Conservation (phyloP, 2,797 vertebrate species). For the Alectoris magna region DNA sequence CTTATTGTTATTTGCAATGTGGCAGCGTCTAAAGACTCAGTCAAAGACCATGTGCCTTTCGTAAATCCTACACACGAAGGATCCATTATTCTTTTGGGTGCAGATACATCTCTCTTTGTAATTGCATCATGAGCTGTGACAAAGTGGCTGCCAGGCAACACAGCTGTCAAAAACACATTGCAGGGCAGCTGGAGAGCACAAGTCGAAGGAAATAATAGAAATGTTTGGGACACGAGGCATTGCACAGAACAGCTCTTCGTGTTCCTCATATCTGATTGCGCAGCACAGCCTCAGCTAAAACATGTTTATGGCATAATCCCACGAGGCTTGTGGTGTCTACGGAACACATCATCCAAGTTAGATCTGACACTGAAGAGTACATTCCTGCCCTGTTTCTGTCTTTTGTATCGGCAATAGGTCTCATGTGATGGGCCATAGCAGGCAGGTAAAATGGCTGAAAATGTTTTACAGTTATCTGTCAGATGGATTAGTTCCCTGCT, state of each 20-base stretch:
- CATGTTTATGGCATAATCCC: background rate
- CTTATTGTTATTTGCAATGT: background rate
- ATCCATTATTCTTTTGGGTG: constrained; percentile 3
- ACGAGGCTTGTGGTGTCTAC: background rate
- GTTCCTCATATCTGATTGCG: background rate
- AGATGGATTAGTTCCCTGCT: background rate
- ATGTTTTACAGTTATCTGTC: background rate
- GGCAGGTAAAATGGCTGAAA: background rate
- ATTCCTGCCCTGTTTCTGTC: background rate
- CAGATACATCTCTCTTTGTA: constrained; percentile 14
- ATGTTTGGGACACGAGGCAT: background rate
- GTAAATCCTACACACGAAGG: background rate
- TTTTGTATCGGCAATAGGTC: background rate
- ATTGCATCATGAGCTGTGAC: constrained; percentile 34
- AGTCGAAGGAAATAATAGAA: constrained; percentile 7
- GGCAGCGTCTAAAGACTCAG: background rate
- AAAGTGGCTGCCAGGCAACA: constrained; percentile 40
- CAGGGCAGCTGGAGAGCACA: background rate
- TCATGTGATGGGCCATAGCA: accelerated
- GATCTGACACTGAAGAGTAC: background rate
- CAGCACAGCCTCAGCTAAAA: background rate
- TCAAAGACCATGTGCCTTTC: background rate
- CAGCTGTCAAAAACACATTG: constrained; percentile 19
- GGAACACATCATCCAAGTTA: background rate
- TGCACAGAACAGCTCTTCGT: background rate